phyloP scores from a whole-genome alignment of 2,888 invertebrate species.

The Idaea aversata region DNA sequence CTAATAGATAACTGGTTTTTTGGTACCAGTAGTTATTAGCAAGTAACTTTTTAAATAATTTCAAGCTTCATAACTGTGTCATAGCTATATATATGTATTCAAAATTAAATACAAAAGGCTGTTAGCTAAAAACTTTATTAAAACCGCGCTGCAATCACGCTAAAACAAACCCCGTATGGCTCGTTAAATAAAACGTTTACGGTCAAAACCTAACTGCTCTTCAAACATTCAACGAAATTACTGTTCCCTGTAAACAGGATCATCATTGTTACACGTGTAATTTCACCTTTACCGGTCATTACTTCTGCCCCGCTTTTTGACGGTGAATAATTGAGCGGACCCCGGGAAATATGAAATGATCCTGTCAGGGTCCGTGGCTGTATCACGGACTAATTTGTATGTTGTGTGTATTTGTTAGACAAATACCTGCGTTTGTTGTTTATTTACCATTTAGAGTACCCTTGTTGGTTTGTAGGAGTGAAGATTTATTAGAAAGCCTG shows the following conservation, averaged over 20 bases:
- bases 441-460: background rate
- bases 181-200: constrained; percentile 65
- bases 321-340: constrained; percentile 73
- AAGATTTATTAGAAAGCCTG: background rate
- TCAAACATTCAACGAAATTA: constrained; percentile 44
- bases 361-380: constrained; percentile 51
- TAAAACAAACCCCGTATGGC: constrained; percentile 32
- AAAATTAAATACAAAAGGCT: constrained; percentile 5
- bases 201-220: constrained; percentile 63
- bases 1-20: too few relatives aligned
- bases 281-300: constrained; percentile 70
- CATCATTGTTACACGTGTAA: constrained; percentile 76
- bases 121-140: constrained; percentile 36
- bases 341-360: constrained; percentile 74
- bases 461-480: background rate
- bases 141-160: constrained; percentile 36
- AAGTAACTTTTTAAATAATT: too few relatives aligned
- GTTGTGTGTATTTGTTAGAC: constrained; percentile 16
- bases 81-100: background rate
- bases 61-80: too few relatives aligned
- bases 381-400: constrained; percentile 8
- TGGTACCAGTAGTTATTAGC: too few relatives aligned
- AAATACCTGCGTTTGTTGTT: background rate
- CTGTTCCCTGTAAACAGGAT: constrained; percentile 62
- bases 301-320: constrained; percentile 59